These are phyloP conservation scores for Helicoverpa zea DNA, from an alignment of 1,140 invertebrate species.

Conservation along the genomic window DNA sequence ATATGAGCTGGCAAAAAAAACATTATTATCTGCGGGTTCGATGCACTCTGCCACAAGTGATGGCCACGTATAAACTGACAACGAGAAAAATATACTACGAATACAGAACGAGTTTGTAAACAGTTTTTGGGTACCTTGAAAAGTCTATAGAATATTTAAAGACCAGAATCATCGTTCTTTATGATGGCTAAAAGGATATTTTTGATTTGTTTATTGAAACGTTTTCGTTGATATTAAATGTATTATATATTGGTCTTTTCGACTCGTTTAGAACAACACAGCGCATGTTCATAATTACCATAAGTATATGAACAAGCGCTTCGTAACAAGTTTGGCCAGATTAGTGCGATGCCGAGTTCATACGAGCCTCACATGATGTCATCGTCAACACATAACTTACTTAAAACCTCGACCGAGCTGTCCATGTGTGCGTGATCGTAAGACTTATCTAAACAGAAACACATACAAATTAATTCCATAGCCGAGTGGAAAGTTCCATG, in stretches of 20 bases:
- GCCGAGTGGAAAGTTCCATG: constrained; percentile 70
- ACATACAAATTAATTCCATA: constrained; percentile 60
- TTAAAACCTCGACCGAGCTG: constrained; percentile 38
- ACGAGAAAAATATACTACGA: constrained; percentile 34
- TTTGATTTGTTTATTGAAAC: neutral
- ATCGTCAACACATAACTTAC: constrained; percentile 52
- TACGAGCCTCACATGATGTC: constrained; percentile 58
- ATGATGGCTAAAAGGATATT: neutral
- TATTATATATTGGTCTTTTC: neutral
- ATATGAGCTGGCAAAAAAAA: constrained; percentile 52
- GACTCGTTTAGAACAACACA: neutral
- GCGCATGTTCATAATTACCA: constrained; percentile 9
- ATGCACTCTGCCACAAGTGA: constrained; percentile 53
- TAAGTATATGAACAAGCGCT: constrained; percentile 41
- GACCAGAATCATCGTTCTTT: neutral
- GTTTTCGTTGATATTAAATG: neutral
- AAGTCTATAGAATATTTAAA: constrained; percentile 20
- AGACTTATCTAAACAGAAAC: constrained; percentile 51
- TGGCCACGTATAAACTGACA: constrained; percentile 42
- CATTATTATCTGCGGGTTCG: constrained; percentile 55
- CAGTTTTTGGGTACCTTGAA: constrained; percentile 8
- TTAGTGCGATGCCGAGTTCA: constrained; percentile 31
- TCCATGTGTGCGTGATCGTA: constrained; percentile 44
- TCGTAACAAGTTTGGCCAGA: constrained; percentile 60
- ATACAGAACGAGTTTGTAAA: constrained; percentile 27